Conservation (phyloP, 2,113 vertebrate genomes). For the Ranitomeya imitator region DNA sequence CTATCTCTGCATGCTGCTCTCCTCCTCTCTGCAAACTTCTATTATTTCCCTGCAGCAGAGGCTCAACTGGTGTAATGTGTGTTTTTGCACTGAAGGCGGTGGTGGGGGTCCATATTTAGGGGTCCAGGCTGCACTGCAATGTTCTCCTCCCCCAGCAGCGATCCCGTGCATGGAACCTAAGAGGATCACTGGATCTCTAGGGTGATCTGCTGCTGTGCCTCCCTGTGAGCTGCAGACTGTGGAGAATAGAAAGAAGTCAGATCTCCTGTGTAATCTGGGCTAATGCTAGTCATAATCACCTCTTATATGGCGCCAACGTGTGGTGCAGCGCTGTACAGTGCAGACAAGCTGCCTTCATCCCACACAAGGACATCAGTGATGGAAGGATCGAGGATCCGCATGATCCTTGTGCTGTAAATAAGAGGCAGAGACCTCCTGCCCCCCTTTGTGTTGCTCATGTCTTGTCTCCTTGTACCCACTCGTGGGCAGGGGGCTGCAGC, state of each 20-base stretch:
- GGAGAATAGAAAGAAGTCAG: not conserved
- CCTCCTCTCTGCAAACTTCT: slow-evolving; percentile 30
- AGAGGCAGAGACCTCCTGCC: not conserved
- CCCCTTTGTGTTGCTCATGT: not conserved
- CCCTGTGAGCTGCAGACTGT: not conserved
- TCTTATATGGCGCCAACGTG: not conserved
- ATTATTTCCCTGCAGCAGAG: slow-evolving; percentile 14
- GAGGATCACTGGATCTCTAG: slow-evolving; percentile 4
- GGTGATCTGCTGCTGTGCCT: slow-evolving; percentile 2
- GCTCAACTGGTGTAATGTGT: slow-evolving; percentile 45
- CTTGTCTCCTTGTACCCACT: not conserved
- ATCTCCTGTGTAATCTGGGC: not conserved
- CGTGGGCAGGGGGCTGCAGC: not conserved
- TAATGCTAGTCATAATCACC: not conserved
- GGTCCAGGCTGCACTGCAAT: not conserved
- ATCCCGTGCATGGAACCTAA: not conserved
- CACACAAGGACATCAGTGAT: not conserved
- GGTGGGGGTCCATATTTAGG: not conserved
- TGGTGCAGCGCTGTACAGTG: not conserved
- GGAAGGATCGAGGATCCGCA: not conserved
- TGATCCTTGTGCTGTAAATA: not conserved
- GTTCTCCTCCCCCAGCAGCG: slow-evolving; percentile 12
- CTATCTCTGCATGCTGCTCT: not conserved
- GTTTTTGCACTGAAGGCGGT: not conserved
- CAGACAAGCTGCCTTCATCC: not conserved